Conservation (phyloP, 1,140 invertebrate species). For the Caenorhabditis latens region DNA sequence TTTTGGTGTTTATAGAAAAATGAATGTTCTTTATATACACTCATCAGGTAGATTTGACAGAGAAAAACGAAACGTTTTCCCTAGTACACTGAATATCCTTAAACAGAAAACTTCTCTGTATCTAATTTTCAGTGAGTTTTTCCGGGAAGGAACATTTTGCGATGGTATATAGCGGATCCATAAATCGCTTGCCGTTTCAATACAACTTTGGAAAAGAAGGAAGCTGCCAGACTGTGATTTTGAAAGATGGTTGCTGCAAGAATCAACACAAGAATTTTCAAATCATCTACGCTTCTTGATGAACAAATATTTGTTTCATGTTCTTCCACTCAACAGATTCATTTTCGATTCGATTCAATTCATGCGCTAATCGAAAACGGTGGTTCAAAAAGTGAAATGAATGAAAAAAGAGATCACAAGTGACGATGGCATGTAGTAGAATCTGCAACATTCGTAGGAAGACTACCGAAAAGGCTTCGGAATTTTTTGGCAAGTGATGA, state of each 20-base stretch:
- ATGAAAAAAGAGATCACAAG: background rate
- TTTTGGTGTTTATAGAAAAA: constrained; percentile 4
- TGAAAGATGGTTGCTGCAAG: no score
- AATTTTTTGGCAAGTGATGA: background rate
- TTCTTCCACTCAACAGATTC: background rate
- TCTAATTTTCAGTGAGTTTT: no score
- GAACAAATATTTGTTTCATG: background rate
- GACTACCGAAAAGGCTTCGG: background rate
- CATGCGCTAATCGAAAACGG: constrained; percentile 14
- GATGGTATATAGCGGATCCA: no score
- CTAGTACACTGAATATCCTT: no score
- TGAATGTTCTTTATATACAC: background rate
- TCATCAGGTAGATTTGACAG: no score
- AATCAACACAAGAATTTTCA: no score
- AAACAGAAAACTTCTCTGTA: no score
- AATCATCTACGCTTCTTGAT: background rate
- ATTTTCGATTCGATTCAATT: background rate
- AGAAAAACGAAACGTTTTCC: no score
- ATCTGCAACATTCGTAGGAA: constrained; percentile 34
- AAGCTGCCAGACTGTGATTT: no score
- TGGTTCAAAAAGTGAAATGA: constrained; percentile 4
- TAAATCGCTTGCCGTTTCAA: no score
- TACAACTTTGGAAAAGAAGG: no score
- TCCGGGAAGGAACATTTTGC: no score
- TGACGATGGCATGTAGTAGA: constrained; percentile 21